phyloP scores from a whole-genome alignment of 2,888 invertebrate genomes.

The Acanthosepion esculentum region DNA sequence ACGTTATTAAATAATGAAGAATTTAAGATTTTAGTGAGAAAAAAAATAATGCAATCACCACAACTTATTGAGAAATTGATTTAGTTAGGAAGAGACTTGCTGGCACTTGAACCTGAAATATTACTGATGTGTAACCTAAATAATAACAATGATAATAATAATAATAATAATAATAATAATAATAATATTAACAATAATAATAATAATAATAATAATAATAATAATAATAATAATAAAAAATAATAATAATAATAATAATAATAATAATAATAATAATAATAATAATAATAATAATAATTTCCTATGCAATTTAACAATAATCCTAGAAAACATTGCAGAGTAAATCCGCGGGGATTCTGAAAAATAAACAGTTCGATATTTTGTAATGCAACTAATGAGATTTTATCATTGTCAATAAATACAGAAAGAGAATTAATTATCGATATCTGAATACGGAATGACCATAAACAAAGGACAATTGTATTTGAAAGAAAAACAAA shows the following conservation, averaged over 20 bases:
- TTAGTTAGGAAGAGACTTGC: too few species aligned
- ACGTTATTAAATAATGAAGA: too few species aligned
- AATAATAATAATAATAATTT: not conserved
- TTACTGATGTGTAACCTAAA: not conserved
- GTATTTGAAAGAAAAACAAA: not conserved
- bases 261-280: not conserved
- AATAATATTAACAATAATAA: not conserved
- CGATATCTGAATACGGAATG: not conserved
- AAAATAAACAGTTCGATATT: not conserved
- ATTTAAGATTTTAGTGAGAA: too few species aligned
- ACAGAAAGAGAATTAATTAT: not conserved
- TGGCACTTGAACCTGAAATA: too few species aligned
- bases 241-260: not conserved
- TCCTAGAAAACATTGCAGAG: not conserved
- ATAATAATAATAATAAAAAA: not conserved
- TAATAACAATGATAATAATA: not conserved
- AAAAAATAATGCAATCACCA: too few species aligned
- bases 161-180: not conserved
- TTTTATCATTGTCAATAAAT: not conserved
- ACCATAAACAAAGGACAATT: not conserved
- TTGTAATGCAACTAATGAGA: not conserved
- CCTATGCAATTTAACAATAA: not conserved
- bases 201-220: not conserved
- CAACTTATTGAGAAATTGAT: too few species aligned
- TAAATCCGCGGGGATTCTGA: not conserved